phyloP scores from a whole-genome alignment of 1,140 invertebrate genomes.

The Oncopeltus fasciatus region DNA sequence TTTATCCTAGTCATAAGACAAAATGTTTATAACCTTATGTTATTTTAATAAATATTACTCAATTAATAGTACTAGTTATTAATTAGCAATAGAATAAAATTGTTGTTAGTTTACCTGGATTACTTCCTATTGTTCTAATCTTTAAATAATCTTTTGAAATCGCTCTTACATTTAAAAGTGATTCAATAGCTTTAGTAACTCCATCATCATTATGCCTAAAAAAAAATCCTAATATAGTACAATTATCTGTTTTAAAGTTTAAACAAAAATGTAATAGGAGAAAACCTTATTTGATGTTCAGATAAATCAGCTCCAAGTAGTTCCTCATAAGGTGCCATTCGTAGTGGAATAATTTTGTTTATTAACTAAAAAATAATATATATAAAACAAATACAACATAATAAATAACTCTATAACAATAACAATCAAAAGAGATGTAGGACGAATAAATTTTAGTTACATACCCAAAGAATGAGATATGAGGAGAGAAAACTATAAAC shows the following conservation, averaged over 20 bases:
- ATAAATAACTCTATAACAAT: not conserved
- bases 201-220: constrained; percentile 33
- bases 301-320: constrained; percentile 73
- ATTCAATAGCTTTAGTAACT: constrained; percentile 43
- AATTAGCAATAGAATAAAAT: too few relatives aligned
- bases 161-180: constrained; percentile 27
- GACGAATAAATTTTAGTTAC: not conserved
- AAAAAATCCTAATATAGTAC: not conserved
- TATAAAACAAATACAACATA: not conserved
- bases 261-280: constrained; percentile 33
- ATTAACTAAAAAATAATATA: constrained; percentile 36
- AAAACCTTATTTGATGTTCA: constrained; percentile 53
- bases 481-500: constrained; percentile 59
- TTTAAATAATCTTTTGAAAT: not conserved
- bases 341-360: constrained; percentile 61
- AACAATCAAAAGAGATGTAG: not conserved
- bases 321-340: constrained; percentile 71
- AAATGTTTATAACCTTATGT: not conserved
- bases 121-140: not conserved
- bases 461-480: constrained; percentile 49
- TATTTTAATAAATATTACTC: too few relatives aligned
- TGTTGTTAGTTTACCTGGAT: not conserved
- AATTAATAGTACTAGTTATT: too few relatives aligned
- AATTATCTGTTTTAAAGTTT: not conserved
- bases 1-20: not conserved